Evolutionary conservation across 2,797 vertebrate genomes (phyloP).

Genomic region (Tadarida brasiliensis): DNA sequence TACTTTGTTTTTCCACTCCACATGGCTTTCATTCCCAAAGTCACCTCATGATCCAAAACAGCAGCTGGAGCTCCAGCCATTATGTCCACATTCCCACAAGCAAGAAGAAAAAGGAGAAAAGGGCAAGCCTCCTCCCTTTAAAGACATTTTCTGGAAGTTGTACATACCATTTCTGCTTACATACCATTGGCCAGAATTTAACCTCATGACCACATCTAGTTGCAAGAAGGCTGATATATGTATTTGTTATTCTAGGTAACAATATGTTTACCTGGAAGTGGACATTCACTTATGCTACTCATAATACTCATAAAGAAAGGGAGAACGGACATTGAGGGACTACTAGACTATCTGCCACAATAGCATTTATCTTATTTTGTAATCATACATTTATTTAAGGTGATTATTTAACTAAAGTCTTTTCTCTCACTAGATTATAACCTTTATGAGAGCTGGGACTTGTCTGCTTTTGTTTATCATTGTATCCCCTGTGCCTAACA

Average conservation of each 20-base stretch:
- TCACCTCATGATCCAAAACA: background rate
- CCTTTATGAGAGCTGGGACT: background rate
- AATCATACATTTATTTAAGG: background rate
- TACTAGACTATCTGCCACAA: background rate
- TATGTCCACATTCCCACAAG: background rate
- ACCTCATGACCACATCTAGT: background rate
- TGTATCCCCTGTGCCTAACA: background rate
- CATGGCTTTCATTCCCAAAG: background rate
- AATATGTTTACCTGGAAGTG: background rate
- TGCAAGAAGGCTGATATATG: background rate
- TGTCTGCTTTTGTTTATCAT: background rate
- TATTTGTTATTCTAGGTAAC: background rate
- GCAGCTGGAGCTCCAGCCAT: background rate
- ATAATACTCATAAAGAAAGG: background rate
- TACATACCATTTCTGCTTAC: background rate
- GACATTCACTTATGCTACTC: background rate
- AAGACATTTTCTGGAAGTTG: background rate
- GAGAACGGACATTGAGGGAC: background rate
- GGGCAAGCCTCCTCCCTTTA: background rate
- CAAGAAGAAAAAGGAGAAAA: background rate
- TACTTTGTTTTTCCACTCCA: background rate
- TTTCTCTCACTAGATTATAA: background rate
- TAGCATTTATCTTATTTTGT: background rate
- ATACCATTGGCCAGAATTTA: background rate
- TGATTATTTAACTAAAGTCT: slow-evolving; percentile 2